Evolutionary conservation across 2,888 invertebrate species (phyloP).

Genomic region (Dynastes hyllus): DNA sequence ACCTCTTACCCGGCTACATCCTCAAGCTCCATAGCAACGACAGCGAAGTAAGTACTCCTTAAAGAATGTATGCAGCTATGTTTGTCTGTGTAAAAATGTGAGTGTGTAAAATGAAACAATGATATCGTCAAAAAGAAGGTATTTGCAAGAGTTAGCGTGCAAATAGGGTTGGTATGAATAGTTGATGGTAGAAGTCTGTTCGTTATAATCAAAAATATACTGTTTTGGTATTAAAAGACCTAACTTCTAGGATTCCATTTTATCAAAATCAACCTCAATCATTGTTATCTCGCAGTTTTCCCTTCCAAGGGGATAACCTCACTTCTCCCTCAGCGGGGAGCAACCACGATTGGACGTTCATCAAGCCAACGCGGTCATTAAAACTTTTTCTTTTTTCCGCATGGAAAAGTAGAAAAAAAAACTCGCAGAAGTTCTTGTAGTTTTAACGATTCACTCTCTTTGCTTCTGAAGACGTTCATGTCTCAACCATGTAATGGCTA

Average conservation of each 20-base stretch:
- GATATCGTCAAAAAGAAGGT: too few relatives aligned
- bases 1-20: conserved; percentile 93
- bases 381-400: not conserved
- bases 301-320: not conserved
- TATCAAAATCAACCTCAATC: too few relatives aligned
- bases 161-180: not conserved
- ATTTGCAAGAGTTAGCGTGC: too few relatives aligned
- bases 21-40: conserved; percentile 95
- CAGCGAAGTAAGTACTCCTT: conserved; percentile 84
- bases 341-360: not conserved
- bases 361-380: not conserved
- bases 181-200: not conserved
- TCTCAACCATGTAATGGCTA: not conserved
- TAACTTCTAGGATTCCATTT: too few relatives aligned
- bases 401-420: not conserved
- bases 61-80: not conserved
- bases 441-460: not conserved
- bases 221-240: too few relatives aligned
- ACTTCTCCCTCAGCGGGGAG: not conserved
- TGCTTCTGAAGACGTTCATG: not conserved
- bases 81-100: not conserved
- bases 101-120: not conserved
- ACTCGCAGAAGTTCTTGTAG: not conserved
- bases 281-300: too few relatives aligned
- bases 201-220: not conserved